Evolutionary conservation across 1,140 invertebrate species (phyloP).

Genomic region (Orius insidiosus): DNA sequence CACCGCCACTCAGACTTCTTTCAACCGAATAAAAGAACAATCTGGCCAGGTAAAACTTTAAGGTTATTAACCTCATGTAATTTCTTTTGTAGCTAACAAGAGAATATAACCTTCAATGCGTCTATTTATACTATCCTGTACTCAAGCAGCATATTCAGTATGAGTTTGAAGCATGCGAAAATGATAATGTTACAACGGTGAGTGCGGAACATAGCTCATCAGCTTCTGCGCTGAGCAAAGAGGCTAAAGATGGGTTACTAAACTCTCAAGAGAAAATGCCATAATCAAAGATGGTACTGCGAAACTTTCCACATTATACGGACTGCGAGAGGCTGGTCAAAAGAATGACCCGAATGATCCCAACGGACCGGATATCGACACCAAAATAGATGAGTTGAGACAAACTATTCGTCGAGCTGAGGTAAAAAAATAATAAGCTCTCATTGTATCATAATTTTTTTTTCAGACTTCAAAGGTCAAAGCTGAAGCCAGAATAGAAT

Average conservation of each 20-base stretch:
- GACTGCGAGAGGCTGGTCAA: slow-evolving; percentile 61
- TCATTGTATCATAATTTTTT: slow-evolving; percentile 16
- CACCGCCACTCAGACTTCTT: slow-evolving; percentile 78
- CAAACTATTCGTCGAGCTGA: slow-evolving; percentile 70
- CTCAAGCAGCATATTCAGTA: slow-evolving; percentile 87
- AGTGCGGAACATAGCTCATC: slow-evolving; percentile 59
- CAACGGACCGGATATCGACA: slow-evolving; percentile 74
- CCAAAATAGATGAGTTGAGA: slow-evolving; percentile 76
- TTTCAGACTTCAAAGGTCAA: slow-evolving; percentile 68
- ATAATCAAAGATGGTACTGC: slow-evolving; percentile 55
- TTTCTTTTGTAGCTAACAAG: slow-evolving; percentile 60
- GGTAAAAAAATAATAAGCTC: slow-evolving; percentile 31
- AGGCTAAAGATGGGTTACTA: slow-evolving; percentile 73
- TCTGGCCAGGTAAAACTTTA: slow-evolving; percentile 45
- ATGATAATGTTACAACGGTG: slow-evolving; percentile 57
- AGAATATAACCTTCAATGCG: slow-evolving; percentile 85
- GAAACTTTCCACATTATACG: slow-evolving; percentile 54
- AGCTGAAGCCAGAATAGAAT: slow-evolving; percentile 77
- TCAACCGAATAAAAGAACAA: slow-evolving; percentile 76
- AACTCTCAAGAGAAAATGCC: slow-evolving; percentile 68
- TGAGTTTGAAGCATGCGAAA: slow-evolving; percentile 83
- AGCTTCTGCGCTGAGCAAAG: slow-evolving; percentile 58
- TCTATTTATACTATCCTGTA: slow-evolving; percentile 81
- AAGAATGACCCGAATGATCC: slow-evolving; percentile 73
- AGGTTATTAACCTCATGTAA: neutral